These are phyloP conservation scores for Heterodera filipjevi DNA, from an alignment of 2,888 invertebrate species.

Conservation along the genomic window DNA sequence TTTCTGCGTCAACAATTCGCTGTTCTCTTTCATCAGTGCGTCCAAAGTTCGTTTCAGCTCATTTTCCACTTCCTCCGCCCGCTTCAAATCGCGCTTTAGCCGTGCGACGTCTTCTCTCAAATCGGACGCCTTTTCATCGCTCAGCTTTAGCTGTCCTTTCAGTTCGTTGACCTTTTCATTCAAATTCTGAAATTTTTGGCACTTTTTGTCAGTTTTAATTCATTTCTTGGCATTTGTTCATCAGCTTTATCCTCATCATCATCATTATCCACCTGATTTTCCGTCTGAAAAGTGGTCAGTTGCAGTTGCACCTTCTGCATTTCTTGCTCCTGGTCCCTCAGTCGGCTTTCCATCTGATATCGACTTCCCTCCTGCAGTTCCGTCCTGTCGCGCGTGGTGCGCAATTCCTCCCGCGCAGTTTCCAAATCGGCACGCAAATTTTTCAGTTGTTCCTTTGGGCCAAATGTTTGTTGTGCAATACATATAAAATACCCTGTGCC, in stretches of 20 bases:
- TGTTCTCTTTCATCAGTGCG: constrained; percentile 50
- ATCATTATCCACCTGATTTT: constrained; percentile 46
- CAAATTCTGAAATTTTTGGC: constrained; percentile 49
- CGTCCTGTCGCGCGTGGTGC: constrained; percentile 58
- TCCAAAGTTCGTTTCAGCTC: constrained; percentile 59
- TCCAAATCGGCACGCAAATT: constrained; percentile 61
- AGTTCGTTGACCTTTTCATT: constrained; percentile 61
- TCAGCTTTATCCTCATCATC: too few relatives aligned
- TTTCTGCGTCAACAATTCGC: constrained; percentile 53
- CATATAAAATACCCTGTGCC: too few relatives aligned
- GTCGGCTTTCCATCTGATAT: constrained; percentile 57
- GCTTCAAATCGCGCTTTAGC: constrained; percentile 55
- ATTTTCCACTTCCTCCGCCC: constrained; percentile 57
- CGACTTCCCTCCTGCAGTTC: constrained; percentile 58
- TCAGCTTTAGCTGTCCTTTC: constrained; percentile 55
- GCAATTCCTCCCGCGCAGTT: constrained; percentile 58
- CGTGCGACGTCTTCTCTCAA: constrained; percentile 59
- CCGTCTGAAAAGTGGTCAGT: constrained; percentile 57
- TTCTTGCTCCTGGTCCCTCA: constrained; percentile 61
- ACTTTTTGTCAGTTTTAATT: too few relatives aligned
- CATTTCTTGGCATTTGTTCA: not conserved
- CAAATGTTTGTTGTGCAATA: too few relatives aligned
- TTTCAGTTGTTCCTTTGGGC: constrained; percentile 58
- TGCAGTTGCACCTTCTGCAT: constrained; percentile 53
- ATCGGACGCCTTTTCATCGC: constrained; percentile 58